Base-by-base conservation (phyloP, 1,140 invertebrate species). In the Rhyacophila brunnea region DNA sequence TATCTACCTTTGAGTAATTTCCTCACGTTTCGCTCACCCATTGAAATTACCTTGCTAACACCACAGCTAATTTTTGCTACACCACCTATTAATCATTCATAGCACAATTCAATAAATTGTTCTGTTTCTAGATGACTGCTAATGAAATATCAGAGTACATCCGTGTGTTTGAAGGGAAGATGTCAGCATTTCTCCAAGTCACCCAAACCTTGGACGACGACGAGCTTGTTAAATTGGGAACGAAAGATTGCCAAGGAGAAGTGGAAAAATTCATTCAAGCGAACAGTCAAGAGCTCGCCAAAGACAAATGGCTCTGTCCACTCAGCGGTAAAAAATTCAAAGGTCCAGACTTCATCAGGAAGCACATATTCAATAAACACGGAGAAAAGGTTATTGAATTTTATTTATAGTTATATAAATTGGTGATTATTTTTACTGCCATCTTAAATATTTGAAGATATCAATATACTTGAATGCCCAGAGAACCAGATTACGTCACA, bases 291-390 rank as follows among this genome's bases (percentile, higher is more conserved):
- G 96, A 99, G 77, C 67, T 99, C 15, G 89, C 91, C 0, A 96
- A 97, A 68, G 96, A 99, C 69, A 99, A 99, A 68, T 99, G 96
- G 96, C 74, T 99, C 18, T 99, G 97, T 80, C 96, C 97, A 0
- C 79, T 99, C 0, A 98, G 95, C 57, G 96, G 96, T 0, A 99
- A 99, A 72, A 99, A 99, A 72, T 99, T 99, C 75, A 99, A 99
- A 75, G 97, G 96, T 0, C 95, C 97, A 0, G 96, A 99, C 70
- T 99, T 98, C 78, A 96, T 99, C 10, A 87, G 94, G 28, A 99
- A 99, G 72, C 97, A 99, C 72, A 97, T 99, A 40, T 91, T 95
- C 65, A 98, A 98, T 72, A 99, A 99, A 70, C 96, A 99, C 71
- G 86, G 74, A 0, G 97, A 99, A 67, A 98, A 98, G 77, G 87